A percentile compares a stretch with the other conserved stretches of the same genome.
phyloP scores from a whole-genome alignment of 1,140 invertebrate species.

The Colletes latitarsis region DNA sequence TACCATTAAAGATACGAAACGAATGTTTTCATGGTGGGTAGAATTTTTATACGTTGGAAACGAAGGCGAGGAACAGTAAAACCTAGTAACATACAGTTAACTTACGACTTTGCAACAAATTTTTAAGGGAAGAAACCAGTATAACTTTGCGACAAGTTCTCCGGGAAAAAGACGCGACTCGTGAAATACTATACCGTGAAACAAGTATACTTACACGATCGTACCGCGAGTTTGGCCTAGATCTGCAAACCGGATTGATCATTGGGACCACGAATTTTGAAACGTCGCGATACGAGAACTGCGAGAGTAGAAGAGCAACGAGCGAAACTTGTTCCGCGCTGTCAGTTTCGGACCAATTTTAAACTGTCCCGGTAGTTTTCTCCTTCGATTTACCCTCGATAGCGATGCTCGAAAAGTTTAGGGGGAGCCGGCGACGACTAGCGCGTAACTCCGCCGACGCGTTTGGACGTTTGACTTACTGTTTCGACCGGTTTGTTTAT shows the following conservation, averaged over 20 bases:
- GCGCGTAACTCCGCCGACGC: slow-evolving; percentile 48
- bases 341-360: background rate
- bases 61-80: too few species aligned
- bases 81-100: too few species aligned
- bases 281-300: slow-evolving; percentile 20
- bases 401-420: slow-evolving; percentile 36
- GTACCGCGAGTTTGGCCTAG: slow-evolving; percentile 42
- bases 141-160: too few species aligned
- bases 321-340: background rate
- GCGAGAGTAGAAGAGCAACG: slow-evolving; percentile 46
- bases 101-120: too few species aligned
- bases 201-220: slow-evolving; percentile 48
- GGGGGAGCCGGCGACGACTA: slow-evolving; percentile 21
- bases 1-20: too few species aligned
- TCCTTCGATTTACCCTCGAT: background rate
- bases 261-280: slow-evolving; percentile 40
- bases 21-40: too few species aligned
- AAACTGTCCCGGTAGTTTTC: background rate
- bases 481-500: slow-evolving; percentile 55
- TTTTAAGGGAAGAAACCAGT: too few species aligned
- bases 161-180: too few species aligned
- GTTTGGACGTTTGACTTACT: slow-evolving; percentile 64
- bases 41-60: background rate
- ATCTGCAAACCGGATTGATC: slow-evolving; percentile 28
- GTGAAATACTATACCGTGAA: slow-evolving; percentile 40